A percentile compares a stretch with the other conserved stretches of the same genome.
Evolutionary conservation across 2,113 vertebrate genomes (phyloP).

Genomic region (Psettodes erumei): DNA sequence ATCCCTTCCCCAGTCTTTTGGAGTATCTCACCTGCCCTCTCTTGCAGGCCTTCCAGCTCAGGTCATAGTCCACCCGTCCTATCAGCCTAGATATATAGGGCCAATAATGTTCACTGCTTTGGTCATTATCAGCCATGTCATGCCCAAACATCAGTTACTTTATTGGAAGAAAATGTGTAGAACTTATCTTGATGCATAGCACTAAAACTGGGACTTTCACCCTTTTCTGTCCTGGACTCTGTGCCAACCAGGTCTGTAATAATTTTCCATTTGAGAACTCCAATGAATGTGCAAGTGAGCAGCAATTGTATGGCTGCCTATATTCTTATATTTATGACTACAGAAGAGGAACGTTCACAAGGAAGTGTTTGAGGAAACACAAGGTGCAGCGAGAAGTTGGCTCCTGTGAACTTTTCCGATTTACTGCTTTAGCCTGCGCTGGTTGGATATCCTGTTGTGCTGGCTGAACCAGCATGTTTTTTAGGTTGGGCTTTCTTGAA

Average conservation of each 20-base stretch:
- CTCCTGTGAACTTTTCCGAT: neutral
- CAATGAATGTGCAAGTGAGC: neutral
- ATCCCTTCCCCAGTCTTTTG: neutral
- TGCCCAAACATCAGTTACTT: neutral
- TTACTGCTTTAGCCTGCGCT: neutral
- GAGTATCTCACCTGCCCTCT: conserved; percentile 1
- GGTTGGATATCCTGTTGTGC: conserved; percentile 41
- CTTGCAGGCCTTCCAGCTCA: neutral
- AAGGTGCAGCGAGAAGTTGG: neutral
- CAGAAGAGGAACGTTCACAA: neutral
- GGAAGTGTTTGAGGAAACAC: neutral
- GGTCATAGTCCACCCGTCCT: conserved; percentile 17
- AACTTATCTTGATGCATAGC: conserved; percentile 13
- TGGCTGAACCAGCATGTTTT: conserved; percentile 11
- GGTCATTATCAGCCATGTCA: neutral
- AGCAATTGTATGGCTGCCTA: neutral
- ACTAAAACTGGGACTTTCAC: conserved; percentile 19
- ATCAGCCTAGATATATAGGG: conserved; percentile 7
- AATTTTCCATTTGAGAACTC: conserved; percentile 1
- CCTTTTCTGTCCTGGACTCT: conserved; percentile 23
- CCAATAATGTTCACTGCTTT: conserved; percentile 4
- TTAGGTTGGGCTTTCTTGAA: neutral
- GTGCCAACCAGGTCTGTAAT: neutral
- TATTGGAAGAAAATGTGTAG: neutral
- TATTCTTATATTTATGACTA: neutral